Evolutionary conservation across 2,113 vertebrate genomes (phyloP), one percentile per base, ranked within the genome.

Genomic region (Herpetotheres cachinnans): DNA sequence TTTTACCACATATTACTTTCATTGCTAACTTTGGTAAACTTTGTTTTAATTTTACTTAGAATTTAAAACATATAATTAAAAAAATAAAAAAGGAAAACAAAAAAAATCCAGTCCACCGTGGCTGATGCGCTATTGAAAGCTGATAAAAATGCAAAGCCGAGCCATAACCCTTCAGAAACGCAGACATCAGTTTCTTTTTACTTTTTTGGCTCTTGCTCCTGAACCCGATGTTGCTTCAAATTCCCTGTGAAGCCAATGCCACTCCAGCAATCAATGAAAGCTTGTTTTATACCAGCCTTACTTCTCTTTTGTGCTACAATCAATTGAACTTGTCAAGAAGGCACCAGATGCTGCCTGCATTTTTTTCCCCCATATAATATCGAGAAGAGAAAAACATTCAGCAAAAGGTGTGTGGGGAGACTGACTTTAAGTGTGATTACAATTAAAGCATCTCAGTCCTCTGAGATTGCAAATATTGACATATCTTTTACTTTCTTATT

Each of bases 251-350:
- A 97, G 86, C 16, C 62, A 40, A 26, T 71, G 94, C 49, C 67
- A 92, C 78, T 93, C 59, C 73, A 83, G 79, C 81, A 85, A 96
- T 97, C 91, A 93, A 96, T 98, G 89, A 62, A 62, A 44, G 86
- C 95, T 89, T 95, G 91, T 95, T 96, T 84, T 89, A 89, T 80
- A 80, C 42, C 95, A 93, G 91, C 94, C 90, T 65, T 62, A 44
- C 94, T 90, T 78, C 91, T 96, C 91, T 54, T 72, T 85, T 52
- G 12, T 6, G 21, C 95, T 90, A 49, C 85, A 89, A 97, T 95
- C 96, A 95, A 96, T 97, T 95, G 90, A 96, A 95, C 88, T 96
- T 94, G 90, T 86, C 94, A 95, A 91, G 86, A 92, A 95, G 89
- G 82, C 95, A 93, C 83, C 72, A 80, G 84, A 47, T 59, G 52